Percentiles rank a stretch among this genome's conserved stretches.
phyloP scores from a whole-genome alignment of 2,888 invertebrate species.

The Troides aeacus region DNA sequence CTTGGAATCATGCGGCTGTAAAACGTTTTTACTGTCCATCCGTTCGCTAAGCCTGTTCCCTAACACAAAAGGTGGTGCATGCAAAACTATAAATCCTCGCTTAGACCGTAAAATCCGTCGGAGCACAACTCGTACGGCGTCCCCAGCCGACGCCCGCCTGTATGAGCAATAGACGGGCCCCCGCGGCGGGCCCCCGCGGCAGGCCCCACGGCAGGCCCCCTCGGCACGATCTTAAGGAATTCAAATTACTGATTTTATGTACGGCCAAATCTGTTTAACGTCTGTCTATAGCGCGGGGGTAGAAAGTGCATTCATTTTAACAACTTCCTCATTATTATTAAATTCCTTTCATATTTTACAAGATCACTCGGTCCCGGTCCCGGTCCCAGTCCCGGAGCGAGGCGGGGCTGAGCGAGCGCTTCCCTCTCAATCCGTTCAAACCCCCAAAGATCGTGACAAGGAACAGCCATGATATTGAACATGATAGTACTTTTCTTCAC shows the following conservation, averaged over 20 bases:
- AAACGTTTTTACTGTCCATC: neutral
- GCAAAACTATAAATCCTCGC: conserved; percentile 17
- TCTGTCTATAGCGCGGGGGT: conserved; percentile 43
- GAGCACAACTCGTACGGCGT: conserved; percentile 33
- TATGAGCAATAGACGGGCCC: conserved; percentile 43
- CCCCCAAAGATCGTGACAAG: too few relatives aligned
- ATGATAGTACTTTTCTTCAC: too few relatives aligned
- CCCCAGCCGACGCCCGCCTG: conserved; percentile 36
- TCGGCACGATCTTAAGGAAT: conserved; percentile 64
- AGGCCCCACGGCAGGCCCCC: conserved; percentile 33
- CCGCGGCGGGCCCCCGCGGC: neutral
- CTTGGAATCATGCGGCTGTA: too few relatives aligned
- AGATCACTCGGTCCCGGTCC: neutral
- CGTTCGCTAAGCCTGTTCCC: neutral
- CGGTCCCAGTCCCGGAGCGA: neutral
- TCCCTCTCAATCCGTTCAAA: too few relatives aligned
- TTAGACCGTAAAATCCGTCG: conserved; percentile 21
- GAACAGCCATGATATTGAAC: too few relatives aligned
- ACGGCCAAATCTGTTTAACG: conserved; percentile 72
- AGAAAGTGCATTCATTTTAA: conserved; percentile 32
- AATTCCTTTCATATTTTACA: conserved; percentile 30
- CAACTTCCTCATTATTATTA: conserved; percentile 30
- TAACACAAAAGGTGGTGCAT: neutral
- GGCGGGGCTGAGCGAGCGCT: neutral
- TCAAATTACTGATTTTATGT: conserved; percentile 77